Evolutionary conservation across 2,888 invertebrate species (phyloP), one percentile per base, ranked within the genome.

Genomic region (Heliconius aoede): DNA sequence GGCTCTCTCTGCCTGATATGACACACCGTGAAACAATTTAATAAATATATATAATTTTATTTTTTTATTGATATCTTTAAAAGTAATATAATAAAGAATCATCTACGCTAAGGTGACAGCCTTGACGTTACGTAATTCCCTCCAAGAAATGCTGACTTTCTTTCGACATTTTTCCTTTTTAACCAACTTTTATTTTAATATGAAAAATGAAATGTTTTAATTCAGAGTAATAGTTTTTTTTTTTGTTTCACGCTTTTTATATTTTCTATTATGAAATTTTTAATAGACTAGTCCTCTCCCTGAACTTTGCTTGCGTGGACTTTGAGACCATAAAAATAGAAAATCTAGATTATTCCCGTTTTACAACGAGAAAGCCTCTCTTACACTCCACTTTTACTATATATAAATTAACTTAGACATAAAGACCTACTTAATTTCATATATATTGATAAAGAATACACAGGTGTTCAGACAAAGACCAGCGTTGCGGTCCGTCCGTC

Each of bases 71-170:
- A 13, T 40, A 40, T 40, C 24, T 76, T 79, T 40, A 26, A 51
- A 71, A 77, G 62, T 60, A 24, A 76, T 76, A 24, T 62, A 60
- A 78, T 77, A 77, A 55, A 55, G 51, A 30, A 51, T 32, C 55
- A 32, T 69, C 55, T 24, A 69, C 55, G 30, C 51, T 69, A 55
- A 55, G 69, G 51, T 69, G 69, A 69, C 69, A 69, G 69, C 55
- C 55, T 24, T 69, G 55, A 69, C 69, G 24, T 69, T 69, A n/a
- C 55, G 55, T 51, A 69, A 69, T 69, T 32, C 30, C 32, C 30
- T 30, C 55, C 55, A 32, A 69, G 69, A 69, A 69, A 69, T 69
- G 69, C 55, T 55, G 69, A 69, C 24, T 69, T 69, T 69, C 69
- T 55, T 30, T 28, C 55, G 55, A 55, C 69, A 55, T 55, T 69